A percentile compares a stretch with the other conserved stretches of the same genome.
phyloP scores from a whole-genome alignment of 2,113 vertebrate species.

The Capra hircus region DNA sequence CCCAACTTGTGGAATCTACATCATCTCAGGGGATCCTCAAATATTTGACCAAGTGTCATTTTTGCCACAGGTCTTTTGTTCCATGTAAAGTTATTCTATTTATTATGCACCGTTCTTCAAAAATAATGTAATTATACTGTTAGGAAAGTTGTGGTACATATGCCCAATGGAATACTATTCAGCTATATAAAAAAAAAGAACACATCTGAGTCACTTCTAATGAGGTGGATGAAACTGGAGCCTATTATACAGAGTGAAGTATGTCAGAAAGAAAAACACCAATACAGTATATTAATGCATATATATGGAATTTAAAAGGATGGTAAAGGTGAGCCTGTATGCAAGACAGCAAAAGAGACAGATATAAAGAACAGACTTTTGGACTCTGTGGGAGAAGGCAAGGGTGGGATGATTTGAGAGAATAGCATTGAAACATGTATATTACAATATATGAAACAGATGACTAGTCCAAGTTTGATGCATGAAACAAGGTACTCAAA shows the following conservation, averaged over 20 bases:
- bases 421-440: neutral
- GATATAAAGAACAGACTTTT: neutral
- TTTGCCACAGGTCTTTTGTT: neutral
- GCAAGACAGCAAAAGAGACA: neutral
- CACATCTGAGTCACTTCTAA: neutral
- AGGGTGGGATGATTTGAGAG: neutral
- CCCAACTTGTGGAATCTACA: neutral
- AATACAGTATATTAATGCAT: neutral
- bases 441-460: neutral
- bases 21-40: neutral
- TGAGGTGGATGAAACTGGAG: neutral
- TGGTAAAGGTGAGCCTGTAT: neutral
- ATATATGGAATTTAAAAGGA: neutral
- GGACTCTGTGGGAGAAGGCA: neutral
- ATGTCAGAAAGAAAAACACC: neutral
- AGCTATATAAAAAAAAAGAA: neutral
- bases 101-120: neutral
- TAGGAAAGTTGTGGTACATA: neutral
- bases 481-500: neutral
- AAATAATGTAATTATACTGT: neutral
- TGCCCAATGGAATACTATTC: neutral
- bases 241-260: neutral
- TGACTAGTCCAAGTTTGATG: neutral
- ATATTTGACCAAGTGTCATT: neutral
- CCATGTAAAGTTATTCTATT: neutral